Base-by-base conservation (phyloP, 2,888 invertebrate species). In the Choreutis nemorana region DNA sequence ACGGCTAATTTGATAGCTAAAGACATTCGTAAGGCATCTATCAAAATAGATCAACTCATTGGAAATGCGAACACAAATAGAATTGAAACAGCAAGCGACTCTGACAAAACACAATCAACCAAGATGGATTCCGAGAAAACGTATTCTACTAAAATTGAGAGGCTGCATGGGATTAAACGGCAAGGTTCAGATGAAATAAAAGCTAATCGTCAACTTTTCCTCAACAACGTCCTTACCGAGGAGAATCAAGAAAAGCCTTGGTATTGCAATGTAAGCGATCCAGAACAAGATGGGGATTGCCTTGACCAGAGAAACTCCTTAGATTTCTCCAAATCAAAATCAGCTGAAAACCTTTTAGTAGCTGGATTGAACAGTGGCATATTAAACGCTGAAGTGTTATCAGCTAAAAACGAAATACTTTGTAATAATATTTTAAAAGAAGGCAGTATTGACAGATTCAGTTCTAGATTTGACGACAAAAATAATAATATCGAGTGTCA, bases 101-200 rank as follows among this genome's bases (percentile, higher is more conserved):
- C 68, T 11, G 71, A 75, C 14, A 72, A 73, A 48, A 75, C 80
- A 4, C 83, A 75, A 57, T 81, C 80, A 18, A 70, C 77, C n/a
- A 81, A 75, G 61, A 83, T 82, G 50, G 83, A 82, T n/a, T 66
- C 68, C 11, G 71, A 75, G 14, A 72, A 73, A 48, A 75, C 80
- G 4, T 83, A 75, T 58, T 81, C 80, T 18, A 70, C 77, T 9
- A 81, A 75, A 61, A 83, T 82, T 50, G 83, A 82, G 45, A 75
- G 72, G 39, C 60, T 81, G 52, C 85, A 80, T 50, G 84, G 81
- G 31, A 80, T 82, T 21, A 83, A 81, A 50, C 65, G 75, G 35
- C 72, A 72, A 39, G 65, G 57, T 2, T 75, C 73, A 23, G 73
- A 72, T 39, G 79, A 79, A 55, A 73, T 79, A 30, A 72, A 75